Base-by-base conservation (phyloP, 2,888 invertebrate genomes). In the Mycalesis mineus region DNA sequence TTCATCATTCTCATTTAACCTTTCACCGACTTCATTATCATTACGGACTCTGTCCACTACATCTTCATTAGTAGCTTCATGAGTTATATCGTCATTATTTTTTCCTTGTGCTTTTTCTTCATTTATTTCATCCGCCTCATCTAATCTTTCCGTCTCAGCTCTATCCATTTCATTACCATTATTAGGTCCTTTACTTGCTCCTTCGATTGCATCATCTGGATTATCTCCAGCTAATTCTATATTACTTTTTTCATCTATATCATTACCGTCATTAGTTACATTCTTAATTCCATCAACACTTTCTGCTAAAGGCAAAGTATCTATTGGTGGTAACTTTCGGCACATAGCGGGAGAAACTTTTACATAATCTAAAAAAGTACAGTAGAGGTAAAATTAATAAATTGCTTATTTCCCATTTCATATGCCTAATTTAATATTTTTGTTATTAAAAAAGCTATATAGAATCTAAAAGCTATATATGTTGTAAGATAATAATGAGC, bases 321-420 rank as follows among this genome's bases (percentile, higher is more conserved):
- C 64, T 9, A 75, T 62, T 3, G 66, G 58, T 0, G 76, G 74
- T 44, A 78, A 63, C 2, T 66, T n/a, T n/a, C 48, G 36, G 56
- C 81, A 80, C 8, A 62, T 62, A 2, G 58, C 50, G 2, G 31
- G 7, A 2, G 51, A 3, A 1, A 68, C 64, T 66, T 71, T 74
- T 5, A 47, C 55, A 33, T 65, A 47, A 47, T 33, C 47, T 47
- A 33, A 33, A 47, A 41, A 33, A 31, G n/a, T n/a, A n/a, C n/a
- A n/a, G n/a, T n/a, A n/a, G n/a, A n/a, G n/a, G n/a, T n/a, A n/a
- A n/a, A n/a, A n/a, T n/a, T n/a, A n/a, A n/a, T n/a, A n/a, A n/a
- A n/a, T n/a, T n/a, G n/a, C n/a, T n/a, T n/a, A n/a, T n/a, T n/a
- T n/a, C n/a, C n/a, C n/a, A n/a, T n/a, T n/a, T n/a, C n/a, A n/a